Conservation (phyloP, 53 echinoderm and acorn worm genomes). For the Arbacia lixula region DNA sequence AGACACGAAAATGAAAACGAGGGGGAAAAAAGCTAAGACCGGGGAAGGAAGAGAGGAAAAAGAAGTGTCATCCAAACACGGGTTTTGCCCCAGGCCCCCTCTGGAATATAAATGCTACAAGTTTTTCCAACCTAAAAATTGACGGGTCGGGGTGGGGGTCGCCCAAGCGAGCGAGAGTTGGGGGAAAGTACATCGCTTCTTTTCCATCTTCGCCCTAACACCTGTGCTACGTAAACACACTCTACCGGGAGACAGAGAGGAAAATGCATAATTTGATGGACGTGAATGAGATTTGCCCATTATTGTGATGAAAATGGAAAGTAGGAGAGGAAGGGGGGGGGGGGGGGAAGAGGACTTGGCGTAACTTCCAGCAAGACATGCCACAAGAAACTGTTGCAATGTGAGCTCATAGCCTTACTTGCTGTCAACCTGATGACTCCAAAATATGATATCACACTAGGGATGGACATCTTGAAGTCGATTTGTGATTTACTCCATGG, state of each 20-base stretch:
- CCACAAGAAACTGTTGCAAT: no score
- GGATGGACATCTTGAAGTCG: no score
- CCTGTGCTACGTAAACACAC: constrained; percentile 43
- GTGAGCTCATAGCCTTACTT: no score
- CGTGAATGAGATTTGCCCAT: no score
- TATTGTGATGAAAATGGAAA: neutral
- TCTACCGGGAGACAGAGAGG: neutral
- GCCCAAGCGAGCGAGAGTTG: constrained; percentile 24
- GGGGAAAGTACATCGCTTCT: constrained; percentile 21
- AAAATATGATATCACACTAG: no score
- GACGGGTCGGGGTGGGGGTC: neutral
- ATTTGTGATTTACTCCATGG: no score
- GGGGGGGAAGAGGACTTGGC: neutral
- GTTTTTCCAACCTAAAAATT: constrained; percentile 31
- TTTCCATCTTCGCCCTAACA: constrained; percentile 46
- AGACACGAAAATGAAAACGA: neutral
- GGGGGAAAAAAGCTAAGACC: no score
- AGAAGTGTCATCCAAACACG: neutral
- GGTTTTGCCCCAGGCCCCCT: neutral
- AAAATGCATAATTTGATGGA: constrained; percentile 53
- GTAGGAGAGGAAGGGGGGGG: no score
- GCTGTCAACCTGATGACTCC: no score
- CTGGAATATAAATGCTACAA: constrained; percentile 36
- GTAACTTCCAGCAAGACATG: neutral
- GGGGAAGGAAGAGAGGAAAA: neutral